Evolutionary conservation across 2,797 vertebrate genomes (phyloP).

Genomic region (Pogonophryne albipinna): DNA sequence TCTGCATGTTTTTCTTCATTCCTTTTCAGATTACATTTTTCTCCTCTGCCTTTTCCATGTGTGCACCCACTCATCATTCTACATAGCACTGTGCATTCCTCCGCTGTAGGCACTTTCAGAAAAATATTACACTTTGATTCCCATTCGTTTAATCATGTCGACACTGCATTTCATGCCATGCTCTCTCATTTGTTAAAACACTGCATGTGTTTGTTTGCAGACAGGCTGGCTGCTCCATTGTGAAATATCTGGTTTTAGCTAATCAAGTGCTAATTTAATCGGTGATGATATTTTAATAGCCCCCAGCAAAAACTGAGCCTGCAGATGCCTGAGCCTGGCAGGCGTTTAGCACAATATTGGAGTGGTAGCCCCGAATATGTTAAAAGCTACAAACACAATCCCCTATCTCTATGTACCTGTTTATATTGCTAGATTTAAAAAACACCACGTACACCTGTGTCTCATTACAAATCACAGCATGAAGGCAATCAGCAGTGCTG

Average conservation of each 20-base stretch:
- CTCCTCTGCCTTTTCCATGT: conserved; percentile 47
- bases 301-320: conserved; percentile 44
- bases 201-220: conserved; percentile 36
- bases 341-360: conserved; percentile 45
- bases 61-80: conserved; percentile 45
- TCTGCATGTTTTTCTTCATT: conserved; percentile 34
- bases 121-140: conserved; percentile 65
- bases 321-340: conserved; percentile 48
- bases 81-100: conserved; percentile 26
- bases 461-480: conserved; percentile 61
- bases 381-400: conserved; percentile 7
- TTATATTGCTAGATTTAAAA: conserved; percentile 29
- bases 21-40: conserved; percentile 42
- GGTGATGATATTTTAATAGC: conserved; percentile 79
- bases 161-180: conserved; percentile 61
- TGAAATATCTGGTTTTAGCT: conserved; percentile 64
- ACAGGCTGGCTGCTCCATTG: conserved; percentile 34
- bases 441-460: conserved; percentile 48
- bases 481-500: conserved; percentile 42
- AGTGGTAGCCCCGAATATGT: conserved; percentile 26
- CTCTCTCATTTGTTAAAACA: conserved; percentile 44
- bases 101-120: conserved; percentile 51
- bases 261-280: conserved; percentile 76
- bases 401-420: conserved; percentile 12
- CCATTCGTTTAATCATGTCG: conserved; percentile 55